These are phyloP conservation scores for Tetragnatha versicolor DNA, from an alignment of 1,140 invertebrate species.

Conservation along the genomic window DNA sequence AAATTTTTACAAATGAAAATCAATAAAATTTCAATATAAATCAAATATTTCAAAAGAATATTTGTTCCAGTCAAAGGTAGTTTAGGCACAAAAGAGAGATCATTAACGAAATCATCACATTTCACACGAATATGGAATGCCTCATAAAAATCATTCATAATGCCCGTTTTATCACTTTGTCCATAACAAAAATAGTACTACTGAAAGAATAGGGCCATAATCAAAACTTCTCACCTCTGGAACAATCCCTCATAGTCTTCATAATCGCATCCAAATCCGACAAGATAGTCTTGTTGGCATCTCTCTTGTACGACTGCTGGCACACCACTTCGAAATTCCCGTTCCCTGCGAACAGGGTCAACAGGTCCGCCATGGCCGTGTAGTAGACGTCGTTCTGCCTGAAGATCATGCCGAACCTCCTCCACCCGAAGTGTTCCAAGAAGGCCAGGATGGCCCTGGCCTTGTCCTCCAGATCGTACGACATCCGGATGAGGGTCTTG, in stretches of 20 bases:
- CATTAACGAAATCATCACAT: too few relatives aligned
- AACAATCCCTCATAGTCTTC: conserved; percentile 52
- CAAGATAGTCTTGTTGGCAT: conserved; percentile 53
- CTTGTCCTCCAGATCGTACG: conserved; percentile 58
- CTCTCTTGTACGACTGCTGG: conserved; percentile 50
- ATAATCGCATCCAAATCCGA: conserved; percentile 54
- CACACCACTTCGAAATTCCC: conserved; percentile 46
- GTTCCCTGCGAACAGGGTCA: conserved; percentile 19
- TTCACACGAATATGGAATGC: too few relatives aligned
- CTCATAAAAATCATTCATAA: too few relatives aligned
- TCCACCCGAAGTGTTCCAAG: conserved; percentile 55
- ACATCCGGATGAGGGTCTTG: conserved; percentile 55
- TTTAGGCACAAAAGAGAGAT: too few relatives aligned
- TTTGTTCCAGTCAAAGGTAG: too few relatives aligned
- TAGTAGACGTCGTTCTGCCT: conserved; percentile 57
- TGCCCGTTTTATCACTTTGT: too few relatives aligned
- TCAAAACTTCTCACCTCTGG: conserved; percentile 58
- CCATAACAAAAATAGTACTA: too few relatives aligned
- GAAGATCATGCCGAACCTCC: conserved; percentile 56
- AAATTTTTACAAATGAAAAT: too few relatives aligned
- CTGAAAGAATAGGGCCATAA: too few relatives aligned
- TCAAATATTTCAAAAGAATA: too few relatives aligned
- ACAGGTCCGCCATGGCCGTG: conserved; percentile 51
- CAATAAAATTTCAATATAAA: too few relatives aligned
- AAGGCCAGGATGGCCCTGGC: conserved; percentile 57